Conservation (phyloP, 2,113 vertebrate species). For the Capra hircus region DNA sequence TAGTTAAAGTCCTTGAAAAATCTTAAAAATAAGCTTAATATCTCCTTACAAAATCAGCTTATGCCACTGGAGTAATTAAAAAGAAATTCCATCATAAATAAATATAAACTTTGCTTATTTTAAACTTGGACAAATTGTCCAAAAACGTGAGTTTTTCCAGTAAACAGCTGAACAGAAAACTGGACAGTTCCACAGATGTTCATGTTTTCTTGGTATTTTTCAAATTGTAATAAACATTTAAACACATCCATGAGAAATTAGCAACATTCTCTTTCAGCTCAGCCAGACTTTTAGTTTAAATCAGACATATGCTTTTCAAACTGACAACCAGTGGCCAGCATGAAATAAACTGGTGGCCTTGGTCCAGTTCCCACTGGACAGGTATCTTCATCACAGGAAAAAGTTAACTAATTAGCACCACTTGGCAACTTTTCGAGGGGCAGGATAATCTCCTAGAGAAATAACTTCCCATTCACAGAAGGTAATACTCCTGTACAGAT, state of each 20-base stretch:
- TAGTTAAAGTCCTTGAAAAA: neutral
- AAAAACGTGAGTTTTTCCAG: neutral
- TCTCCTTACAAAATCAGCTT: neutral
- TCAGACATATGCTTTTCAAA: slow-evolving; percentile 43
- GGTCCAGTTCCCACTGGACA: slow-evolving; percentile 32
- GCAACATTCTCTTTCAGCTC: slow-evolving; percentile 25
- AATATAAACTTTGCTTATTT: neutral
- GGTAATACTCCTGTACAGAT: neutral
- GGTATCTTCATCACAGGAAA: neutral
- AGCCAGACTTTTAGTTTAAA: slow-evolving; percentile 36
- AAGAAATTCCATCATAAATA: slow-evolving; percentile 13
- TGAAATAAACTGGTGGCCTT: slow-evolving; percentile 15
- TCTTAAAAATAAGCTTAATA: slow-evolving; percentile 18
- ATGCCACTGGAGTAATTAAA: neutral
- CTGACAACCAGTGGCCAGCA: slow-evolving; percentile 11
- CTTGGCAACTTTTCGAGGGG: neutral
- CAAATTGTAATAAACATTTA: slow-evolving; percentile 51
- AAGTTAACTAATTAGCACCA: neutral
- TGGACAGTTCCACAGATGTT: neutral
- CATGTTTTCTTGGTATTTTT: slow-evolving; percentile 43
- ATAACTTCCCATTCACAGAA: neutral
- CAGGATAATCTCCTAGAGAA: neutral
- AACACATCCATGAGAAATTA: slow-evolving; percentile 48
- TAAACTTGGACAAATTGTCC: slow-evolving; percentile 18
- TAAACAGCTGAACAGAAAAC: slow-evolving; percentile 15